Evolutionary conservation across 2,888 invertebrate species (phyloP).

Genomic region (Epinotia bilunana): DNA sequence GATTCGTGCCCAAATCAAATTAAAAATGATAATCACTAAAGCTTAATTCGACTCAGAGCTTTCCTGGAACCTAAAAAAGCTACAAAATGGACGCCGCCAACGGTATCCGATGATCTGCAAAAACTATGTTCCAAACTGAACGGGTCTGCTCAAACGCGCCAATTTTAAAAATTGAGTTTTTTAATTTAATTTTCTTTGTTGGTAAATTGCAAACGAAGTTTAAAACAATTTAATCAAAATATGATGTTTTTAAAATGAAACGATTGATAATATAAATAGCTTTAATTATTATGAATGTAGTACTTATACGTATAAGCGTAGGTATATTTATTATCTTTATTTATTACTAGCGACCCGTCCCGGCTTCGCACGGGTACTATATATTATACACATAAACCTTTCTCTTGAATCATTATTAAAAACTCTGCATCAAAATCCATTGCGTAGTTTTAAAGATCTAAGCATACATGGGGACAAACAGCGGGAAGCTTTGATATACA

Average conservation of each 20-base stretch:
- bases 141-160: conserved; percentile 33
- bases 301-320: too few relatives aligned
- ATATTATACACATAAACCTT: too few relatives aligned
- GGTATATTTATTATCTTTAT: too few relatives aligned
- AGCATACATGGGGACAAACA: too few relatives aligned
- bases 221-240: background rate
- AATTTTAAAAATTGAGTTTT: conserved; percentile 40
- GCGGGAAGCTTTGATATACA: too few relatives aligned
- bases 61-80: conserved; percentile 67
- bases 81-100: conserved; percentile 60
- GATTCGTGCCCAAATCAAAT: conserved; percentile 66
- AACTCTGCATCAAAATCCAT: too few relatives aligned
- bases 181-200: conserved; percentile 23
- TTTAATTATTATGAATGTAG: background rate
- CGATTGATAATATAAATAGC: background rate
- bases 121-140: conserved; percentile 51
- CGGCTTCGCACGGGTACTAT: too few relatives aligned
- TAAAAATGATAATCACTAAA: conserved; percentile 72
- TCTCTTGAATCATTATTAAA: too few relatives aligned
- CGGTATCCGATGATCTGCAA: conserved; percentile 61
- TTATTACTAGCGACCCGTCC: too few relatives aligned
- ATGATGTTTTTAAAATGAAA: background rate
- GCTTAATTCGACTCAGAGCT: conserved; percentile 63
- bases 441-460: too few relatives aligned
- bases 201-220: conserved; percentile 22